These are phyloP conservation scores for Callimorpha dominula DNA, from an alignment of 2,888 invertebrate genomes.

Conservation along the genomic window DNA sequence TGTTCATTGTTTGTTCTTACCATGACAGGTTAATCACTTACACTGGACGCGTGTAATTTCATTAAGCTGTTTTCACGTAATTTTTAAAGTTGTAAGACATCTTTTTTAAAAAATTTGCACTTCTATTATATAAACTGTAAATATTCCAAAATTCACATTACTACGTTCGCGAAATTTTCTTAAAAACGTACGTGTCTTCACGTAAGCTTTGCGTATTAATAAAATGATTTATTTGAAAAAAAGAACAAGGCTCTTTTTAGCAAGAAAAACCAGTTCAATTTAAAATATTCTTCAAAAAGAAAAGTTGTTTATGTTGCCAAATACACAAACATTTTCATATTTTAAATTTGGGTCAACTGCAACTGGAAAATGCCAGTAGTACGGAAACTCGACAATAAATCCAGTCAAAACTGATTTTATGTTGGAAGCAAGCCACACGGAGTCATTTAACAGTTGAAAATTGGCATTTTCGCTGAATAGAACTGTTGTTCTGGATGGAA, in stretches of 20 bases:
- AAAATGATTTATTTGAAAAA: background rate
- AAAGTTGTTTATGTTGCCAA: background rate
- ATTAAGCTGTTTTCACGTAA: no score
- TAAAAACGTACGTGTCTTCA: no score
- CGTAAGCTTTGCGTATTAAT: no score
- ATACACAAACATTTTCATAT: background rate
- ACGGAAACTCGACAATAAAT: slow-evolving; percentile 31
- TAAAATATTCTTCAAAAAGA: background rate
- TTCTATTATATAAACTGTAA: no score
- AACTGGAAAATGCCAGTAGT: slow-evolving; percentile 2
- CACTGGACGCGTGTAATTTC: no score
- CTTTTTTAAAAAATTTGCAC: no score
- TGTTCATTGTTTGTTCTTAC: no score
- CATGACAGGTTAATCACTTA: no score
- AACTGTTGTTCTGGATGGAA: background rate
- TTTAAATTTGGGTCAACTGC: slow-evolving; percentile 4
- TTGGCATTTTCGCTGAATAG: slow-evolving; percentile 7
- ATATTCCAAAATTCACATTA: no score
- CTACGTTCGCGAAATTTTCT: no score
- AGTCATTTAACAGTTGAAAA: slow-evolving; percentile 4
- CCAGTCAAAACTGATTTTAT: slow-evolving; percentile 21
- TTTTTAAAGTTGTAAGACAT: no score
- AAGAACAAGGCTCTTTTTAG: background rate
- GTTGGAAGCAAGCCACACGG: slow-evolving; percentile 38
- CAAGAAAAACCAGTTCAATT: background rate